A percentile compares a stretch with the other conserved stretches of the same genome.
phyloP scores from a whole-genome alignment of 1,140 invertebrate species.

The Drosophila oshimai region DNA sequence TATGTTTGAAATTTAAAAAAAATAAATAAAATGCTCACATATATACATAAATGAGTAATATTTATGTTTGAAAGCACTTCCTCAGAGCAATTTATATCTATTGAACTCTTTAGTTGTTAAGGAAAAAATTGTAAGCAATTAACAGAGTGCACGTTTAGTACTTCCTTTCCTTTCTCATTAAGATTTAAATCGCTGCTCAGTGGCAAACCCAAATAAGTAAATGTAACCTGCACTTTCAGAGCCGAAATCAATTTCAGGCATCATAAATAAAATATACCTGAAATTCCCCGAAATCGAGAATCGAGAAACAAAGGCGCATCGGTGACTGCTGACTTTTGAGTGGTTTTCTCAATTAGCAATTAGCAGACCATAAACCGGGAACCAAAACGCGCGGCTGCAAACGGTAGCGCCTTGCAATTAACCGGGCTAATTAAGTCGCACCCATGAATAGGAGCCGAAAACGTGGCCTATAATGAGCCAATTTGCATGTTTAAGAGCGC shows the following conservation, averaged over 20 bases:
- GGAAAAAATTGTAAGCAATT: not conserved
- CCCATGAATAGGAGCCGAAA: constrained; percentile 49
- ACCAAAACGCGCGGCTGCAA: constrained; percentile 12
- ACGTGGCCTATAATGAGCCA: constrained; percentile 62
- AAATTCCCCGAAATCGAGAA: constrained; percentile 13
- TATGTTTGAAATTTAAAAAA: too few relatives aligned
- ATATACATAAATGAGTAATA: too few relatives aligned
- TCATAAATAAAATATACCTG: constrained; percentile 33
- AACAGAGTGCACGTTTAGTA: not conserved
- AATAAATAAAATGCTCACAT: too few relatives aligned
- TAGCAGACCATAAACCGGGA: constrained; percentile 39
- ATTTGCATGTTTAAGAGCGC: constrained; percentile 75
- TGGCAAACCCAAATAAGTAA: not conserved
- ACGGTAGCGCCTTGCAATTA: constrained; percentile 73
- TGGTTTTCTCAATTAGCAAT: constrained; percentile 38
- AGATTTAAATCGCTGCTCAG: not conserved
- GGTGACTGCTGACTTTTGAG: not conserved
- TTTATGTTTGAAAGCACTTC: too few relatives aligned
- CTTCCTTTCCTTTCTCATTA: not conserved
- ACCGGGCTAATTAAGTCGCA: constrained; percentile 66
- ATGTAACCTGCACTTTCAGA: constrained; percentile 6
- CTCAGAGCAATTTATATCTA: too few relatives aligned
- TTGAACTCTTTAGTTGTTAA: not conserved
- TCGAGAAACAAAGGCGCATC: constrained; percentile 17
- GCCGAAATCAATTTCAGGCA: constrained; percentile 29